These are phyloP conservation scores for Eupithecia pulchellata DNA, from an alignment of 2,888 invertebrate genomes.

Conservation along the genomic window DNA sequence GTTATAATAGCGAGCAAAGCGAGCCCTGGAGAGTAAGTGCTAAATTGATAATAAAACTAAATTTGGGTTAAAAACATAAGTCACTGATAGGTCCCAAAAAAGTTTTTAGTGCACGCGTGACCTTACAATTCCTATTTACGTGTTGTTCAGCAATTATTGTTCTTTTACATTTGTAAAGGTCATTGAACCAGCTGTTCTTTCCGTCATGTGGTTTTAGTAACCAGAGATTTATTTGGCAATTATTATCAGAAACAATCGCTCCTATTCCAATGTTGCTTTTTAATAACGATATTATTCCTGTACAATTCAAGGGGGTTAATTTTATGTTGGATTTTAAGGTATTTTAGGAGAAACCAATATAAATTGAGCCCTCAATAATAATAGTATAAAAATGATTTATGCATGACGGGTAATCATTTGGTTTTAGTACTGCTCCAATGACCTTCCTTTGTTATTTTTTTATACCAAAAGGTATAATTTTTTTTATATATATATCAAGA, in stretches of 20 bases:
- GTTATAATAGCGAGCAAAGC: no score
- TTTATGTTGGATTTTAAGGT: slow-evolving; percentile 18
- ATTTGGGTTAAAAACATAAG: no score
- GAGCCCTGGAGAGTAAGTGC: no score
- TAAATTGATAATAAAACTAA: no score
- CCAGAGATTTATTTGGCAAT: slow-evolving; percentile 40
- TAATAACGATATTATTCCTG: slow-evolving; percentile 34
- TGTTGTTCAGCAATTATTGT: no score
- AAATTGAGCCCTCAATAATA: slow-evolving; percentile 12
- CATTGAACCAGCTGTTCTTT: slow-evolving; percentile 23
- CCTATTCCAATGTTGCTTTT: slow-evolving; percentile 32
- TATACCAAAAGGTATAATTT: no score
- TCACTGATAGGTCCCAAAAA: no score
- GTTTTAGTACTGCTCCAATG: background rate
- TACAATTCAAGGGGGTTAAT: slow-evolving; percentile 24
- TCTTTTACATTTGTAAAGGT: no score
- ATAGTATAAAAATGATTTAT: slow-evolving; percentile 8
- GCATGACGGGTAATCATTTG: background rate
- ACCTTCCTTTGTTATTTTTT: no score
- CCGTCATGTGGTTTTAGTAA: slow-evolving; percentile 26
- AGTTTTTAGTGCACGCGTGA: no score
- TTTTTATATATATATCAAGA: no score
- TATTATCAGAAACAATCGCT: slow-evolving; percentile 37
- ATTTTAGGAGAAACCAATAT: background rate
- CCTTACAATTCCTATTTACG: background rate